Conservation (phyloP, 2,888 invertebrate genomes). For the Galerucella pusilla region DNA sequence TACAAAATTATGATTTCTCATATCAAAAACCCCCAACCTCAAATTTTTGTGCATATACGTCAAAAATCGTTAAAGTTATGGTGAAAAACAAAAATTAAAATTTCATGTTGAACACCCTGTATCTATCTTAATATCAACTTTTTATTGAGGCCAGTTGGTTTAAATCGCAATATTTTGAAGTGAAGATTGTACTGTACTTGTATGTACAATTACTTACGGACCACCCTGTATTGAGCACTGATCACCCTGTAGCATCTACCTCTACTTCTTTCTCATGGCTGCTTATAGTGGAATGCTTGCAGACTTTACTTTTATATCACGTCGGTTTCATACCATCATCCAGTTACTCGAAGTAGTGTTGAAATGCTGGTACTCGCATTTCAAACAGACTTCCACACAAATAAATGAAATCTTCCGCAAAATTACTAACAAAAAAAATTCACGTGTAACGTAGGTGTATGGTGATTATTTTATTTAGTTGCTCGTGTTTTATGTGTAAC, state of each 20-base stretch:
- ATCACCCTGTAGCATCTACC: constrained; percentile 39
- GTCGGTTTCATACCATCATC: constrained; percentile 37
- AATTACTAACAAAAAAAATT: not conserved
- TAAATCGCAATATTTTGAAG: too few species aligned
- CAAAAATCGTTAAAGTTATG: too few species aligned
- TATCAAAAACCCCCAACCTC: too few species aligned
- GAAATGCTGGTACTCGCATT: constrained; percentile 43
- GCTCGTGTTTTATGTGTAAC: not conserved
- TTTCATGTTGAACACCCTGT: too few species aligned
- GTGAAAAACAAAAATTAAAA: too few species aligned
- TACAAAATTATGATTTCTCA: too few species aligned
- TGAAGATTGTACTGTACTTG: too few species aligned
- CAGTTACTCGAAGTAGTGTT: constrained; percentile 46
- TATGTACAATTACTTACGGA: too few species aligned
- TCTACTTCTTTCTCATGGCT: constrained; percentile 38
- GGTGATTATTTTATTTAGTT: not conserved
- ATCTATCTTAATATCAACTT: too few species aligned
- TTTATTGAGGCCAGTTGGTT: too few species aligned
- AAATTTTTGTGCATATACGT: too few species aligned
- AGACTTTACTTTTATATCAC: constrained; percentile 39
- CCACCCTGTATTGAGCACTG: not conserved
- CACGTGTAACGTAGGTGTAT: not conserved
- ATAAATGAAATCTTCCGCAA: constrained; percentile 7
- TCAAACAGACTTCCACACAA: constrained; percentile 44
- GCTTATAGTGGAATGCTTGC: constrained; percentile 38